These are phyloP conservation scores for Perithous albicinctus DNA, from an alignment of 2,888 invertebrate species.

Conservation along the genomic window DNA sequence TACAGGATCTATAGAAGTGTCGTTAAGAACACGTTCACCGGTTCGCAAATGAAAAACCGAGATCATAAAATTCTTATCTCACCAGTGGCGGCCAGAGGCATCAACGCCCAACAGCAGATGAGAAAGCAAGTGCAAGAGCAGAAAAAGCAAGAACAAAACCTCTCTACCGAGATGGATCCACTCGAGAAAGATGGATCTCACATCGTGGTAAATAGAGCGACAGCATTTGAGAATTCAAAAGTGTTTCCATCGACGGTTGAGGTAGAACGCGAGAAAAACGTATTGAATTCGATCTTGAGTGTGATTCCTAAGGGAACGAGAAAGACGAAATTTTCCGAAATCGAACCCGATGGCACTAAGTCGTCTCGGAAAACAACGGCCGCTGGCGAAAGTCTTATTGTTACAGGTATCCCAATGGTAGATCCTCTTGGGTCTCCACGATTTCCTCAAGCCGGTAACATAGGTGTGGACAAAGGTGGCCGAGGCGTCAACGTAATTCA, in stretches of 20 bases:
- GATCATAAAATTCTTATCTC: slow-evolving; percentile 62
- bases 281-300: slow-evolving; percentile 24
- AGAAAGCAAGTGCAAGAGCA: slow-evolving; percentile 1
- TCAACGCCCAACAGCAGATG: neutral
- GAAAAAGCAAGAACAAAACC: slow-evolving; percentile 20
- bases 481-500: neutral
- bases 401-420: slow-evolving; percentile 1
- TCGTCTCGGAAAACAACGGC: slow-evolving; percentile 16
- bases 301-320: slow-evolving; percentile 10
- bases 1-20: slow-evolving; percentile 41
- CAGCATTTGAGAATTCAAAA: slow-evolving; percentile 47
- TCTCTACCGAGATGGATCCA: slow-evolving; percentile 13
- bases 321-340: slow-evolving; percentile 33
- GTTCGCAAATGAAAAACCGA: slow-evolving; percentile 40
- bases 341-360: neutral
- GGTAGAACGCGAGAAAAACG: slow-evolving; percentile 21
- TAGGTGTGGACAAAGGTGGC: neutral
- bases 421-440: neutral
- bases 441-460: neutral
- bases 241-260: slow-evolving; percentile 6
- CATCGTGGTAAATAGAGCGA: slow-evolving; percentile 13
- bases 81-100: slow-evolving; percentile 26
- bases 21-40: slow-evolving; percentile 43
- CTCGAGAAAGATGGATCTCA: slow-evolving; percentile 30
- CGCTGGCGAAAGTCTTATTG: neutral